Conservation (phyloP, 2,113 vertebrate genomes). For the Siniperca knerii region DNA sequence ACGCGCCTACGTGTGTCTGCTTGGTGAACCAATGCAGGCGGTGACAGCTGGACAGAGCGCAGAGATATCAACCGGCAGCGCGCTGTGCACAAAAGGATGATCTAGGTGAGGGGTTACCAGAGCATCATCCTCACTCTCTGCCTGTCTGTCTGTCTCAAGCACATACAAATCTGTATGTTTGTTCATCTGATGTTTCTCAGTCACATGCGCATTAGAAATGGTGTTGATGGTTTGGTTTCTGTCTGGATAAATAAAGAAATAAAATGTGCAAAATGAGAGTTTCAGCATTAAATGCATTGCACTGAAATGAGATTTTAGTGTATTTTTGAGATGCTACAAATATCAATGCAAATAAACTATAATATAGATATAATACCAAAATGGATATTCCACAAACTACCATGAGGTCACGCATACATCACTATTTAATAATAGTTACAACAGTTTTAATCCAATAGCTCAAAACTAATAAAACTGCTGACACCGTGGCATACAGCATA, state of each 20-base stretch:
- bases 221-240: background rate
- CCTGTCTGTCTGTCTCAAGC: conserved; percentile 4
- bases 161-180: background rate
- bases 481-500: background rate
- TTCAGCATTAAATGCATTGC: background rate
- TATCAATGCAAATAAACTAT: background rate
- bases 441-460: conserved; percentile 6
- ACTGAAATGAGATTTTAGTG: background rate
- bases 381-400: background rate
- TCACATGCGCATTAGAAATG: conserved; percentile 6
- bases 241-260: background rate
- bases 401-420: background rate
- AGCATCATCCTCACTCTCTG: conserved; percentile 32
- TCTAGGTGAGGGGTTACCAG: conserved; percentile 76
- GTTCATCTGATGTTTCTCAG: background rate
- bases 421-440: background rate
- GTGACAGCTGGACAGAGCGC: conserved; percentile 77
- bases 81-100: conserved; percentile 64
- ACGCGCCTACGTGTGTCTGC: conserved; percentile 75
- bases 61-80: conserved; percentile 54
- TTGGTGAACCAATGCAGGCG: conserved; percentile 73
- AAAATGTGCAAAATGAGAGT: background rate
- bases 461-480: background rate
- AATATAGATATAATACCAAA: background rate
- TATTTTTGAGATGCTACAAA: background rate